A percentile compares a stretch with the other conserved stretches of the same genome.
phyloP scores from a whole-genome alignment of 2,113 vertebrate genomes.

The Balaeniceps rex region DNA sequence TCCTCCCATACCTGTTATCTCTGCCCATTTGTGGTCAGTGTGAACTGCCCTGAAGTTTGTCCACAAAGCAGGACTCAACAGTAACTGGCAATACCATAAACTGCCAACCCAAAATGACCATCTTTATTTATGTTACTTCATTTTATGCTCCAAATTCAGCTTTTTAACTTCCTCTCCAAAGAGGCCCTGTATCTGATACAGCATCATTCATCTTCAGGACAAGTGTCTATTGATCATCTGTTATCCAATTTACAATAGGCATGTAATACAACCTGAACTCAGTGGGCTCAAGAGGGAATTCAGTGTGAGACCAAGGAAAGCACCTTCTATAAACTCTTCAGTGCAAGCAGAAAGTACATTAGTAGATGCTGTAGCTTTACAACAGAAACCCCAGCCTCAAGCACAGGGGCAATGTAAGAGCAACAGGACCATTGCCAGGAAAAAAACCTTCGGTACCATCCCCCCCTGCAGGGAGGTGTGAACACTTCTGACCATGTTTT shows the following conservation, averaged over 20 bases:
- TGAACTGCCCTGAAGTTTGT: background rate
- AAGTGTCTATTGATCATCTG: conserved; percentile 32
- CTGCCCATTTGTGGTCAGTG: background rate
- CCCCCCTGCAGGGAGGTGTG: background rate
- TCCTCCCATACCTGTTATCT: background rate
- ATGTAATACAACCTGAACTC: background rate
- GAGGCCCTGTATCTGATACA: background rate
- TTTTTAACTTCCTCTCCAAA: background rate
- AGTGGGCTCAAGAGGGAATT: background rate
- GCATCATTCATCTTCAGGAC: conserved; percentile 21
- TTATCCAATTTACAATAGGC: background rate
- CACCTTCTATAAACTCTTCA: background rate
- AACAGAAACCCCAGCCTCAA: background rate
- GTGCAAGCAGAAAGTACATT: background rate
- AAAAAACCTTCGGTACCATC: background rate
- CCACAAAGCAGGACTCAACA: background rate
- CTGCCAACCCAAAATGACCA: background rate
- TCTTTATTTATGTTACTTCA: background rate
- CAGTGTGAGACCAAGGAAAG: background rate
- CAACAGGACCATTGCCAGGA: background rate
- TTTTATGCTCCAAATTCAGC: background rate
- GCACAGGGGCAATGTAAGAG: background rate
- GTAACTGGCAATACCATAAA: background rate
- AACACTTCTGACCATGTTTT: background rate
- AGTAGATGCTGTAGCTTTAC: background rate